Evolutionary conservation across 2,113 vertebrate species (phyloP), one percentile per base, ranked within the genome.

Genomic region (Pardalotus punctatus): DNA sequence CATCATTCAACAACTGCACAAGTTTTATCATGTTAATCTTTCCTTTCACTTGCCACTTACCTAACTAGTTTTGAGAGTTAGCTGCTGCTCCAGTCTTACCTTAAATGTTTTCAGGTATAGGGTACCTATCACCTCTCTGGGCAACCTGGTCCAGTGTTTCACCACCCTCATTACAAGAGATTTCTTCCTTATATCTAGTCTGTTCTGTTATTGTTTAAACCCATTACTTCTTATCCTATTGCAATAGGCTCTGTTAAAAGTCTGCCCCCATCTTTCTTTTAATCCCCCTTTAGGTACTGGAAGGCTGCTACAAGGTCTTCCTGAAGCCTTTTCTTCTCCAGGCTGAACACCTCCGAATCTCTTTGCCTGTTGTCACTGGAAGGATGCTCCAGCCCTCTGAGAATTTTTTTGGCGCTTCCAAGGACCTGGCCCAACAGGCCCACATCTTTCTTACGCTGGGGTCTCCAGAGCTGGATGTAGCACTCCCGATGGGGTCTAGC

Each of bases 381-480:
- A 24, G 7, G 61, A 65, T 17, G 53, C n/a, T 74, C 28, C 51
- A 53, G 6, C 28, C 38, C 69, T 40, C 27, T n/a, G 28, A 81
- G 20, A 28, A 38, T 45, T 60, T 38, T 5, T 28, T 14, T 17
- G 24, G 60, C 6, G 11, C 20, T 74, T 53, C 29, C 12, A 28
- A 45, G 15, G 38, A 45, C 45, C 25, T 27, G 60, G 4, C 60
- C 28, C 43, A n/a, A 43, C 13, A 67, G 9, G 38, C 14, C 20
- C 12, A n/a, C 38, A n/a, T 12, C 24, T 3, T 36, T 45, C 4
- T 6, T 12, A 6, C 0, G 16, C 0, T n/a, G 53, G 4, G 15
- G 33, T n/a, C 20, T 38, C 24, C 69, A 22, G 45, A 53, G 38
- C n/a, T 15, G 61, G 16, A 35, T 25, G 45, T 38, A 53, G 45